Evolutionary conservation across 2,888 invertebrate genomes (phyloP), one percentile per base, ranked within the genome.

Genomic region (Crioceris asparagi): DNA sequence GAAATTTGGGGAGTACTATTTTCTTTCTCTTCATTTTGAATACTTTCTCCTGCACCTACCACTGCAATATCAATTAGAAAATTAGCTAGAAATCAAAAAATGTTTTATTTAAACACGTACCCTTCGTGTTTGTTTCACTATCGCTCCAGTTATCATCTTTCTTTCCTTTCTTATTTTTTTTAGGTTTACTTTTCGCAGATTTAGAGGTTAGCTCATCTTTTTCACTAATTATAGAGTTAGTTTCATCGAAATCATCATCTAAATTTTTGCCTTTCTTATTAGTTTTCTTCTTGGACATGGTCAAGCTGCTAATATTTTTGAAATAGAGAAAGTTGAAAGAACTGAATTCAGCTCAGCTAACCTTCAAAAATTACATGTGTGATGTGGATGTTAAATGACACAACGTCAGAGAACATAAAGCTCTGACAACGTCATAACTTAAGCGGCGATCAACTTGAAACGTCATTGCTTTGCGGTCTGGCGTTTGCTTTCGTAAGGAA

Each of bases 251-350:
- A 44, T 72, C 72, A 16, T 72, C 71, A 29, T 72, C 72, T 1
- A 70, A 53, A 44, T 71, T 70, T 53, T 68, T 67, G 49, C 69
- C 72, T 53, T 76, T 77, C 53, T 74, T 75, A 45, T 64, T 67
- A 36, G 69, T 70, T 43, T 15, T 12, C 15, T 27, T 27, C 27
- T 27, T 27, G 12, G 27, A 27, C 27, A 27, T 27, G n/a, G n/a
- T n/a, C n/a, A n/a, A n/a, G n/a, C n/a, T n/a, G n/a, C n/a, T n/a
- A n/a, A n/a, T n/a, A n/a, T n/a, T n/a, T n/a, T n/a, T n/a, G n/a
- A n/a, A n/a, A n/a, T n/a, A n/a, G n/a, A n/a, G n/a, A n/a, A n/a
- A n/a, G n/a, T n/a, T n/a, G n/a, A n/a, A n/a, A n/a, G n/a, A n/a
- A n/a, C n/a, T n/a, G n/a, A n/a, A n/a, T n/a, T n/a, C n/a, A n/a